Evolutionary conservation across 1,140 invertebrate species (phyloP).

Genomic region (Nebria ingens): DNA sequence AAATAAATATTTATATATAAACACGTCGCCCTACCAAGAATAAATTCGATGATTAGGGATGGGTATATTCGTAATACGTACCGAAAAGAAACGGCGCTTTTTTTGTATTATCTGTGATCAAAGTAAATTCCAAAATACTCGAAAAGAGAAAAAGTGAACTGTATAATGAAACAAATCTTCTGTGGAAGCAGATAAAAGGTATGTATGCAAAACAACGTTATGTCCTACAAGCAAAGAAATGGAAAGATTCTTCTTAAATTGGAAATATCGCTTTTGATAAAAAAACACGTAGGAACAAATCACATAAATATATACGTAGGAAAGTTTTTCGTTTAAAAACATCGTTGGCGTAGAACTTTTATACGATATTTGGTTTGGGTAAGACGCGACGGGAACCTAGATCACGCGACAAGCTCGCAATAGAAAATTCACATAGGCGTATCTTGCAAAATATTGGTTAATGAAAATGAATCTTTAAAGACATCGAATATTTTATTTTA

Average conservation of each 20-base stretch:
- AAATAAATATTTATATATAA: too few species aligned
- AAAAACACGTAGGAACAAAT: slow-evolving; percentile 7
- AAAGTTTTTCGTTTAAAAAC: slow-evolving; percentile 9
- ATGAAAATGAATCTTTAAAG: too few species aligned
- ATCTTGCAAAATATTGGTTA: too few species aligned
- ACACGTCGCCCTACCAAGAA: too few species aligned
- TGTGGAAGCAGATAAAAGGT: not conserved
- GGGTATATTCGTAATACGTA: too few species aligned
- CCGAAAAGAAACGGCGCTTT: too few species aligned
- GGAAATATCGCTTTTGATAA: slow-evolving; percentile 8
- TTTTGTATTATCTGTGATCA: too few species aligned
- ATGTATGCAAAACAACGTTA: not conserved
- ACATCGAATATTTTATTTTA: too few species aligned
- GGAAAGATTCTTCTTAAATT: slow-evolving; percentile 9
- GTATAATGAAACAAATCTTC: slow-evolving; percentile 2
- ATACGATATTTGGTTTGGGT: not conserved
- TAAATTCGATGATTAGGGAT: too few species aligned
- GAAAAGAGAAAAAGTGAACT: too few species aligned
- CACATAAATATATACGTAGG: slow-evolving; percentile 8
- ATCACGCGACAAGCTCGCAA: not conserved
- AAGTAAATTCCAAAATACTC: too few species aligned
- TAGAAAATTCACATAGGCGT: too few species aligned
- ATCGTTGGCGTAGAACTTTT: not conserved
- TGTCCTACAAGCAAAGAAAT: not conserved
- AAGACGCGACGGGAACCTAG: not conserved